These are phyloP conservation scores for Lamellibrachia luymesi DNA, from an alignment of 1,140 invertebrate genomes.

Conservation along the genomic window DNA sequence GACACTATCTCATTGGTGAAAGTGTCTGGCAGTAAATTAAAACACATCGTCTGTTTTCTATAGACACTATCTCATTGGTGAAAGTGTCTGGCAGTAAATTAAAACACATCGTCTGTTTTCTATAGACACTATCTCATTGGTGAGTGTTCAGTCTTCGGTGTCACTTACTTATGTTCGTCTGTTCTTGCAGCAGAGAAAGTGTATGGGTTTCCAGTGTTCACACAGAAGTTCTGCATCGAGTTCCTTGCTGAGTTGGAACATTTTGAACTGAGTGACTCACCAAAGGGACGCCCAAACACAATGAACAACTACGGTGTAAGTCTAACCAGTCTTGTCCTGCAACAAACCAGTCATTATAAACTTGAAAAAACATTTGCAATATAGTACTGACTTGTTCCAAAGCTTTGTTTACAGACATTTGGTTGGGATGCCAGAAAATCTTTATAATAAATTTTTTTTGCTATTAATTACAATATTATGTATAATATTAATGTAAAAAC, in stretches of 20 bases:
- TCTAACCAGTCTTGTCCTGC: slow-evolving; percentile 15
- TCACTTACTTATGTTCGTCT: background rate
- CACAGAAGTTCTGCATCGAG: slow-evolving; percentile 50
- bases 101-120: background rate
- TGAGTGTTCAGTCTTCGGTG: background rate
- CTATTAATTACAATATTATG: too few relatives aligned
- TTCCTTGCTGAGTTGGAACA: slow-evolving; percentile 54
- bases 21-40: background rate
- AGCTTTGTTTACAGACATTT: background rate
- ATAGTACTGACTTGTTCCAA: background rate
- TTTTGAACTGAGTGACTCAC: slow-evolving; percentile 53
- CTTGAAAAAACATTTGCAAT: background rate
- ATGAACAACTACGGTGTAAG: slow-evolving; percentile 60
- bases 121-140: background rate
- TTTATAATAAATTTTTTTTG: too few relatives aligned
- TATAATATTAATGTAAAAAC: too few relatives aligned
- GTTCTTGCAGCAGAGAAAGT: slow-evolving; percentile 35
- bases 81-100: too few relatives aligned
- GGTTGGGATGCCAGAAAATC: background rate
- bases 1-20: too few relatives aligned
- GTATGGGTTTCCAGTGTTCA: slow-evolving; percentile 56
- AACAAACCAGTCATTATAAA: background rate
- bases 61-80: background rate
- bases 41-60: background rate
- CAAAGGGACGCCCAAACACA: slow-evolving; percentile 58